phyloP scores from a whole-genome alignment of 2,113 vertebrate species.

The Pluvialis apricaria region DNA sequence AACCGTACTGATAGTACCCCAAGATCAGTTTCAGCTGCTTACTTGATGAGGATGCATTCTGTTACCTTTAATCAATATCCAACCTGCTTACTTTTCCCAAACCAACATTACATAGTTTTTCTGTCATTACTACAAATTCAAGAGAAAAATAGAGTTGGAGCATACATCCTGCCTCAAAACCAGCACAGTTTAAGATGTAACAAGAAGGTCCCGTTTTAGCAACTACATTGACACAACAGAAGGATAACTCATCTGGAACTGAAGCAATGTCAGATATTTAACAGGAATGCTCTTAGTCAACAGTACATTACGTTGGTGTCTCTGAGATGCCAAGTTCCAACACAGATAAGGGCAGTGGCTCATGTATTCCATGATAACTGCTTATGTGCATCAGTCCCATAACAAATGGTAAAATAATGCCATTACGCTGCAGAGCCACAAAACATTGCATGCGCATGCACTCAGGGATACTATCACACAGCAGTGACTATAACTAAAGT shows the following conservation, averaged over 20 bases:
- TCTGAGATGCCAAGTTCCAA: neutral
- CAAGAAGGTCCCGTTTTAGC: neutral
- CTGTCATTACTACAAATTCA: neutral
- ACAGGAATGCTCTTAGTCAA: neutral
- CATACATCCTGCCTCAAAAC: neutral
- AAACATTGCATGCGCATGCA: neutral
- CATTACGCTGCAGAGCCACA: neutral
- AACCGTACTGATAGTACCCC: accelerated
- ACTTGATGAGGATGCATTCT: neutral
- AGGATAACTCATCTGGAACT: neutral
- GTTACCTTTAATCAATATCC: neutral
- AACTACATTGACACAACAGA: neutral
- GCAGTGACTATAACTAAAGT: too few species aligned
- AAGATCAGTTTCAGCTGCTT: neutral
- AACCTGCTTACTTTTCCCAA: neutral
- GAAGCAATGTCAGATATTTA: neutral
- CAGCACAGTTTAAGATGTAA: neutral
- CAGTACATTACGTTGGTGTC: neutral
- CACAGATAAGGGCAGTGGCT: neutral
- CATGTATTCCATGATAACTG: neutral
- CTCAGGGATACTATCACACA: neutral
- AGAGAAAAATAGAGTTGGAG: neutral
- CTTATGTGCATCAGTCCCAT: neutral
- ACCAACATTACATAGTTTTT: neutral
- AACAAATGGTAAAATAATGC: neutral